phyloP scores from a whole-genome alignment of 2,888 invertebrate species.

The Mesoligia furuncula region DNA sequence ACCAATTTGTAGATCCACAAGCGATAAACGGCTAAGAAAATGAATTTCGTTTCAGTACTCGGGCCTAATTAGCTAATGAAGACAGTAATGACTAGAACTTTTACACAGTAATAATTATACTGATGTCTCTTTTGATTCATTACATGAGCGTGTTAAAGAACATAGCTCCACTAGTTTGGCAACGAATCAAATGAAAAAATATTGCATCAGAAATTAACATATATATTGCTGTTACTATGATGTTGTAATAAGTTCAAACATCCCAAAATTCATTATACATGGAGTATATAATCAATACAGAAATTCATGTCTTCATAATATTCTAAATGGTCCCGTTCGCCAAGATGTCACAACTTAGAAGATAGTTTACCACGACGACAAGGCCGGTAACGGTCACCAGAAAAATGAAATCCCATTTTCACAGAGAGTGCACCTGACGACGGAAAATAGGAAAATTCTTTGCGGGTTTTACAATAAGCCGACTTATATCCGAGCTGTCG shows the following conservation, averaged over 20 bases:
- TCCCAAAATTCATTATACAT: constrained; percentile 9
- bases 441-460: constrained; percentile 78
- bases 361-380: constrained; percentile 51
- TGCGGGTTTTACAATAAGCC: constrained; percentile 80
- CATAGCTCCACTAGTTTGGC: constrained; percentile 33
- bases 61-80: constrained; percentile 55
- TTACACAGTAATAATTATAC: constrained; percentile 16
- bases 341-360: constrained; percentile 55
- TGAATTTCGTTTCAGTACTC: constrained; percentile 31
- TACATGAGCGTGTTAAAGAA: constrained; percentile 19
- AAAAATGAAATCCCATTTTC: constrained; percentile 79
- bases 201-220: constrained; percentile 34
- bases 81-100: constrained; percentile 19
- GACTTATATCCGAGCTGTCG: constrained; percentile 75
- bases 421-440: constrained; percentile 74
- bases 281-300: constrained; percentile 10
- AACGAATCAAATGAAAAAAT: constrained; percentile 27
- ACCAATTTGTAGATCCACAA: constrained; percentile 54
- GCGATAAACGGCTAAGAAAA: constrained; percentile 46
- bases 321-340: constrained; percentile 29
- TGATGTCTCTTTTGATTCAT: constrained; percentile 36
- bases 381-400: constrained; percentile 63
- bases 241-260: constrained; percentile 15
- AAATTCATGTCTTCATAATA: constrained; percentile 32
- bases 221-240: not conserved